These are phyloP conservation scores for Grapholita molesta DNA, from an alignment of 1,140 invertebrate genomes.

Conservation along the genomic window DNA sequence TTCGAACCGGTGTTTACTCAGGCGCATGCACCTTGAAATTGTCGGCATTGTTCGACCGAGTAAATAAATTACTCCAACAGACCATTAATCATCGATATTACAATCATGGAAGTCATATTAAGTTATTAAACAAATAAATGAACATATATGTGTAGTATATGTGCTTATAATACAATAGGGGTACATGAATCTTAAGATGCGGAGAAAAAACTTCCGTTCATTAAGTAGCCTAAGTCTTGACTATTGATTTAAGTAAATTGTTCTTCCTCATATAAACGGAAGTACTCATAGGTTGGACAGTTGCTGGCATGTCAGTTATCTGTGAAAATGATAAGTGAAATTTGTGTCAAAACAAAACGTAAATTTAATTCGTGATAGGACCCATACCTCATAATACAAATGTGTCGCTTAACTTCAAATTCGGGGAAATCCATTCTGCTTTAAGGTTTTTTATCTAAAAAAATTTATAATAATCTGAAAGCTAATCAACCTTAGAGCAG, in stretches of 20 bases:
- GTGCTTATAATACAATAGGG: neutral
- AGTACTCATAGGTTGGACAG: too few relatives aligned
- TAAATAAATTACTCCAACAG: conserved; percentile 24
- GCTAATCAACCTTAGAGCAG: too few relatives aligned
- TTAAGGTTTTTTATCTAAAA: too few relatives aligned
- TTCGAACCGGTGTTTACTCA: neutral
- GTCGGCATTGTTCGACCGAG: conserved; percentile 18
- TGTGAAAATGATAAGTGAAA: too few relatives aligned
- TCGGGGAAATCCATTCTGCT: too few relatives aligned
- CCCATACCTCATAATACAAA: too few relatives aligned
- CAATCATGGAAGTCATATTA: neutral
- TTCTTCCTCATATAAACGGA: too few relatives aligned
- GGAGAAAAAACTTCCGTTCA: neutral
- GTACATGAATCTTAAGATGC: neutral
- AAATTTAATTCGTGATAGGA: too few relatives aligned
- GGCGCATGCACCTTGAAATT: conserved; percentile 12
- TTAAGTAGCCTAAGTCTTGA: neutral
- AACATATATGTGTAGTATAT: neutral
- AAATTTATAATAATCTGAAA: too few relatives aligned
- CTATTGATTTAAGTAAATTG: neutral
- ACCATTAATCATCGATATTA: conserved; percentile 24
- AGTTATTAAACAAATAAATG: neutral
- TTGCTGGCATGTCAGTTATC: too few relatives aligned
- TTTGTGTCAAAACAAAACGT: too few relatives aligned
- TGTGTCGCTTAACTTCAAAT: too few relatives aligned